Evolutionary conservation across 2,113 vertebrate species (phyloP).

Genomic region (Anolis carolinensis): DNA sequence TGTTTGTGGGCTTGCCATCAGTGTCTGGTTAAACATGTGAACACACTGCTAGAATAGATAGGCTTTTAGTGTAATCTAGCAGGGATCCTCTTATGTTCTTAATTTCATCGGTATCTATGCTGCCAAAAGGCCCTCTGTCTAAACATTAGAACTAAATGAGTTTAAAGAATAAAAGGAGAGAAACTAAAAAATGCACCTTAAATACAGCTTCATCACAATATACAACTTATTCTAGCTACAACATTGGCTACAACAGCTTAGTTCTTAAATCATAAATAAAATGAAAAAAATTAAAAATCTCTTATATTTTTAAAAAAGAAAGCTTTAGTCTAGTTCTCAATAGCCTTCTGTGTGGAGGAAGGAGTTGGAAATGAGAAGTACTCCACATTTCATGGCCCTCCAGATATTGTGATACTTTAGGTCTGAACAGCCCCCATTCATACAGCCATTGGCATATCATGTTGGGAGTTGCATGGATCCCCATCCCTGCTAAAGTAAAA

Average conservation of each 20-base stretch:
- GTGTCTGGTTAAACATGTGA: conserved; percentile 1
- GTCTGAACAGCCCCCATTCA: too few relatives aligned
- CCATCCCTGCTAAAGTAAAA: too few relatives aligned
- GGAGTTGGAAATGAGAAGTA: background rate
- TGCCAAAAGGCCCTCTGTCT: background rate
- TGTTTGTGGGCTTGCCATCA: background rate
- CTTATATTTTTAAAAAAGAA: background rate
- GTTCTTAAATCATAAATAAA: background rate
- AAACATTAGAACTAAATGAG: background rate
- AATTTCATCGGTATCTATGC: conserved; percentile 14
- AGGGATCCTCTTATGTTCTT: conserved; percentile 9
- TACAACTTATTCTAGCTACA: too few relatives aligned
- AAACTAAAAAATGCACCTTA: too few relatives aligned
- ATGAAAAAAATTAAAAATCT: background rate
- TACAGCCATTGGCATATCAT: too few relatives aligned
- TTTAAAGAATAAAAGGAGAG: background rate
- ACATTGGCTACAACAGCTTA: background rate
- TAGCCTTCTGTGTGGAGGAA: background rate
- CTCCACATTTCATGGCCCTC: background rate
- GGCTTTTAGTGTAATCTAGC: conserved; percentile 4
- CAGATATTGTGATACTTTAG: too few relatives aligned
- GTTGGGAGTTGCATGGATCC: too few relatives aligned
- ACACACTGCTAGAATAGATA: background rate
- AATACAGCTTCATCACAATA: too few relatives aligned
- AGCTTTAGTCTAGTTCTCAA: background rate